Evolutionary conservation across 2,888 invertebrate genomes (phyloP), one percentile per base, ranked within the genome.

Genomic region (Antheraea assamensis): DNA sequence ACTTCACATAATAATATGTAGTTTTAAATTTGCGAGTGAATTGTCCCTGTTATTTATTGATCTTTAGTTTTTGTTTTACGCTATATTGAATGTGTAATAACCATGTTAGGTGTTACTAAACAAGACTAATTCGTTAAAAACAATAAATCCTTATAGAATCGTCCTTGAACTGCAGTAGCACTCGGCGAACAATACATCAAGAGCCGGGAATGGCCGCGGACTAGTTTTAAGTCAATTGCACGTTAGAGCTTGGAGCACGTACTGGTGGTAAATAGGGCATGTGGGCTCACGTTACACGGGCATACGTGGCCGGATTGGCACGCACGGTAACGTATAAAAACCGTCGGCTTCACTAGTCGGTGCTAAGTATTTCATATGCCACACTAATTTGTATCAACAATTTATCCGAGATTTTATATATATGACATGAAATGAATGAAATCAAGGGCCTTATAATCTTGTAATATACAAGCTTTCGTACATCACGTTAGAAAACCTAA

Each of bases 231-330:
- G 76, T 78, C 77, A 79, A 78, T 78, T 77, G 76, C 75, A 77
- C 76, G 78, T 78, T 78, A 75, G 76, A 78, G 78, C 80, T 78
- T 78, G 74, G 76, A 78, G 78, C 80, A 79, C 71, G 77, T 80
- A 82, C 79, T 78, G 72, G 75, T 72, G 77, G 77, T 81, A 81
- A 81, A 82, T 81, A 82, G 81, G 81, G 79, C 82, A 78, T 79
- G 79, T 75, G 75, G 78, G 78, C 78, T 82, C 79, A 77, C 78
- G 76, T 82, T 81, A 78, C 80, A 75, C 71, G 76, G 74, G 71
- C 76, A 70, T 70, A 71, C 73, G 72, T 58, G 30, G 30, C 15
- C 70, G 61, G 72, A 74, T 72, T 58, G 70, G 58, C 74, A 74
- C 72, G 74, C 49, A 74, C 72, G 47, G 72, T 70, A 70, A 55